phyloP scores from a whole-genome alignment of 2,113 vertebrate species.

The Mus pahari region DNA sequence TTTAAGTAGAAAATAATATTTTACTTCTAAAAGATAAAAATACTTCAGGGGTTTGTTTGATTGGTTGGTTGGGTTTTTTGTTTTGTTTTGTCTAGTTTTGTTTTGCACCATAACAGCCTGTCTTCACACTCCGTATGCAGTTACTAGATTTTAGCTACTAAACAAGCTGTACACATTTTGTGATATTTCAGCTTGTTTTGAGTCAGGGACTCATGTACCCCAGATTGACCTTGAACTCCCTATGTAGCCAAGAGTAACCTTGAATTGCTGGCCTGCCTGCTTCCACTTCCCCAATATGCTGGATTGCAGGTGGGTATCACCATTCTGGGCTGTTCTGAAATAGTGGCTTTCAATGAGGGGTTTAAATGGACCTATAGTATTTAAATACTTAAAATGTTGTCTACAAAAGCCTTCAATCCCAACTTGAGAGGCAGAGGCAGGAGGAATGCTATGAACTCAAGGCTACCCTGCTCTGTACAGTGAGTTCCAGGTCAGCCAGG shows the following conservation, averaged over 20 bases:
- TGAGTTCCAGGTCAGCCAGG: background rate
- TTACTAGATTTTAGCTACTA: background rate
- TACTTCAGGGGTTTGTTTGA: background rate
- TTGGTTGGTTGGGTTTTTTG: background rate
- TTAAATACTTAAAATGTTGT: background rate
- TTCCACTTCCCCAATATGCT: background rate
- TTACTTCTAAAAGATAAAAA: slow-evolving; percentile 29
- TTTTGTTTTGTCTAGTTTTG: background rate
- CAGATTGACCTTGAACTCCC: background rate
- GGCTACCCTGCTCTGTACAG: background rate
- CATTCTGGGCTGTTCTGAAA: background rate
- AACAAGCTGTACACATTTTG: background rate
- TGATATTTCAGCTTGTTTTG: background rate
- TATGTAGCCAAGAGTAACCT: too few relatives aligned
- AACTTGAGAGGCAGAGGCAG: background rate
- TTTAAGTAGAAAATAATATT: background rate
- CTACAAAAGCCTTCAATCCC: background rate
- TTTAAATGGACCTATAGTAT: background rate
- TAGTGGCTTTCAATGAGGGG: background rate
- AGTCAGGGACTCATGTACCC: fast-evolving
- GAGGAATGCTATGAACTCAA: background rate
- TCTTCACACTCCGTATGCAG: background rate
- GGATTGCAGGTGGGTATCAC: background rate
- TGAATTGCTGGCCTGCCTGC: background rate
- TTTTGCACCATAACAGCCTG: background rate